Evolutionary conservation across 2,113 vertebrate genomes (phyloP), one percentile per base, ranked within the genome.

Genomic region (Cheilinus undulatus): DNA sequence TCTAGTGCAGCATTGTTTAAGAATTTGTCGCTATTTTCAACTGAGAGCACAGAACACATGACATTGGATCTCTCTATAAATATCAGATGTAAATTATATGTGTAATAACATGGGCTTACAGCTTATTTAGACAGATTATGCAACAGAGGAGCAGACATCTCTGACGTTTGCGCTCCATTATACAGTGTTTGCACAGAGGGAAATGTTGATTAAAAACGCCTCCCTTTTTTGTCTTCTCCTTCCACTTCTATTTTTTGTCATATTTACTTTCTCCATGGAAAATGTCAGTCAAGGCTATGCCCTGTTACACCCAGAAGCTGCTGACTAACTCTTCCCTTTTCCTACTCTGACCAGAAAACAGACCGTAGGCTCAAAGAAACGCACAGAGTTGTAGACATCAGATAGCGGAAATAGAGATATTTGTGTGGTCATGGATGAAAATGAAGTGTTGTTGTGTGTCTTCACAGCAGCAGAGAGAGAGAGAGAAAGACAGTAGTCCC

Each of bases 241-340:
- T 68, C 52, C 27, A n/a, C n/a, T n/a, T 8, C 42, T 52, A 6
- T 58, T 30, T 12, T 2, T 56, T 11, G n/a, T 23, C 27, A 45
- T 50, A 9, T 58, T 71, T 26, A 38, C 26, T 20, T 26, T 50
- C 7, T 61, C 30, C 22, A 15, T 83, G 70, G 85, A 89, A 87
- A 89, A 88, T 50, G 13, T 23, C 45, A 5, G 38, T 79, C 71
- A 78, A 53, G 19, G 34, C 67, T 74, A 19, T 69, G 45, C 14
- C 32, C 15, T 62, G 11, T 50, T 51, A 7, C 26, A 20, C 9
- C 10, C 5, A 48, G n/a, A 72, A 14, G 26, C 68, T 26, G 23
- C 57, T 57, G 19, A 28, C 61, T 38, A 20, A 46, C 49, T 65
- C 66, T 74, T 26, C 20, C 24, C 12, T 51, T 43, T 68, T 11